phyloP scores from a whole-genome alignment of 2,888 invertebrate species.

The Aromia moschata region DNA sequence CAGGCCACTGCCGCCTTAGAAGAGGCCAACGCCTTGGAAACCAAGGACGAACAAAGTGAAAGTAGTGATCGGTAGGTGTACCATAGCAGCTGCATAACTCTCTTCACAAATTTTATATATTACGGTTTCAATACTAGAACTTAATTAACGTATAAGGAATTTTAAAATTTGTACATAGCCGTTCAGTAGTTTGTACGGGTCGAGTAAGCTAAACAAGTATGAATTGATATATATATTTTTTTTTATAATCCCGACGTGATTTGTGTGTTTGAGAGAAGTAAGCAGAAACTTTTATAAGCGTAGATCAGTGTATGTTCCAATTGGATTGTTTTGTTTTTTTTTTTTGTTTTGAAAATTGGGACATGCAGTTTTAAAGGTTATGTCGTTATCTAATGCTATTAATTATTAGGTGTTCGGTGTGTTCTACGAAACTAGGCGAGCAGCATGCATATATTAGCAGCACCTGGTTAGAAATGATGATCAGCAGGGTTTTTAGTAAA shows the following conservation, averaged over 20 bases:
- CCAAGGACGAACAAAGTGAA: conserved; percentile 29
- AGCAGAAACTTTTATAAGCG: conserved; percentile 26
- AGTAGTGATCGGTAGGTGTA: conserved; percentile 51
- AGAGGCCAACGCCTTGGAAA: conserved; percentile 24
- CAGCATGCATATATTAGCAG: conserved; percentile 33
- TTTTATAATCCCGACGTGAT: conserved; percentile 2
- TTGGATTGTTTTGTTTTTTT: conserved; percentile 8
- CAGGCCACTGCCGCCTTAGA: conserved; percentile 35
- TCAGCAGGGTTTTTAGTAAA: conserved; percentile 47
- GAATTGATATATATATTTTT: conserved; percentile 16
- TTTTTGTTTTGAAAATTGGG: conserved; percentile 11
- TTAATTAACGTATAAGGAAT: conserved; percentile 20
- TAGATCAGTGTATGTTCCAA: conserved; percentile 10
- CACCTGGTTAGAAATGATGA: conserved; percentile 46
- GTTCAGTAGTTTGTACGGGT: conserved; percentile 15
- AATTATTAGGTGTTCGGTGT: conserved; percentile 35
- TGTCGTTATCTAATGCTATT: conserved; percentile 13
- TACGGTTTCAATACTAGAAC: conserved; percentile 20
- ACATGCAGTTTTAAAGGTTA: conserved; percentile 2
- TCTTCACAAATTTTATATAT: no score
- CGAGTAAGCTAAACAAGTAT: conserved; percentile 13
- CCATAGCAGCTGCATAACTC: no score
- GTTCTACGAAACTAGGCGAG: conserved; percentile 31
- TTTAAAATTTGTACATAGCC: conserved; percentile 27
- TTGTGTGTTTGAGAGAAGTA: conserved; percentile 17